These are phyloP conservation scores for Platerodrilus igneus DNA, from an alignment of 2,888 invertebrate genomes.

Conservation along the genomic window DNA sequence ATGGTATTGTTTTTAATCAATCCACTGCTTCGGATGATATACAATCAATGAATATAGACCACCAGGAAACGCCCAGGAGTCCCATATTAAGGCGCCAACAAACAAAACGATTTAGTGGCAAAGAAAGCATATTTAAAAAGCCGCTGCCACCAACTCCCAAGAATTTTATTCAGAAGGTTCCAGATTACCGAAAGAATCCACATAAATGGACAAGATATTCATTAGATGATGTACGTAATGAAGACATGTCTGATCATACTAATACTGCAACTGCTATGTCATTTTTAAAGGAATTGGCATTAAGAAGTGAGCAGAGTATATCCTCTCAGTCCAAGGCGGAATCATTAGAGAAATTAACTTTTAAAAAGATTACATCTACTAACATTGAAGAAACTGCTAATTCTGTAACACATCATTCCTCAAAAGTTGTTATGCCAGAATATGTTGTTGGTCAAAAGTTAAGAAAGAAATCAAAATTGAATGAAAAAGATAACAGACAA, in stretches of 20 bases:
- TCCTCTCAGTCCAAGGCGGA: constrained; percentile 19
- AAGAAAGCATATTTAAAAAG: constrained; percentile 76
- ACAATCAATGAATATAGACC: constrained; percentile 12
- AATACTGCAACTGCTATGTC: constrained; percentile 74
- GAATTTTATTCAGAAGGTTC: constrained; percentile 52
- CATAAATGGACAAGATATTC: constrained; percentile 79
- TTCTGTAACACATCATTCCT: constrained; percentile 55
- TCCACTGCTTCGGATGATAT: constrained; percentile 46
- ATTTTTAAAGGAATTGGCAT: constrained; percentile 67
- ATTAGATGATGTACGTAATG: constrained; percentile 67
- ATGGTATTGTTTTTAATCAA: no score
- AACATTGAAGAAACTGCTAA: constrained; percentile 34
- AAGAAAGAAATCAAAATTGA: constrained; percentile 50
- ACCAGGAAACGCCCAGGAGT: no score
- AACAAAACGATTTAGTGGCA: constrained; percentile 61
- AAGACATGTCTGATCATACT: constrained; percentile 73
- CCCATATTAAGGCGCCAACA: constrained; percentile 36
- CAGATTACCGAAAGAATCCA: constrained; percentile 66
- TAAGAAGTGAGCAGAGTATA: constrained; percentile 43
- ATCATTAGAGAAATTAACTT: constrained; percentile 36
- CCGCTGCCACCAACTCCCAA: constrained; percentile 59
- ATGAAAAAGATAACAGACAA: constrained; percentile 23
- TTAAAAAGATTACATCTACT: constrained; percentile 36
- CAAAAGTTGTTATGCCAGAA: constrained; percentile 76
- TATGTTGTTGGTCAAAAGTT: constrained; percentile 69